Conservation (phyloP, 2,113 vertebrate genomes). For the Perca fluviatilis region DNA sequence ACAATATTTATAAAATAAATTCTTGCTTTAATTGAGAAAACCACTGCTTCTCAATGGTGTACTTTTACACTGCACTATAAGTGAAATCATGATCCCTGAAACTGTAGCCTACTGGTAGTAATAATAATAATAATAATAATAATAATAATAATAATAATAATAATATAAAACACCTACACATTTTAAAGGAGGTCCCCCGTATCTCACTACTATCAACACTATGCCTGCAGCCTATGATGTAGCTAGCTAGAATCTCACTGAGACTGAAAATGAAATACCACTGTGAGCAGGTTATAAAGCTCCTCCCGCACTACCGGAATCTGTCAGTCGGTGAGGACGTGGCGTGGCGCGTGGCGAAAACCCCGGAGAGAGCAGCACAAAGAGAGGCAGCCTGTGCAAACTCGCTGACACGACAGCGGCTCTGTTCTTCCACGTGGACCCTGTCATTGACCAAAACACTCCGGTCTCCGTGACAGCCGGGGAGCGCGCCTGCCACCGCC, state of each 20-base stretch:
- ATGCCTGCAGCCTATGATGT: neutral
- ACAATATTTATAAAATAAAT: neutral
- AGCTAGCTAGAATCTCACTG: neutral
- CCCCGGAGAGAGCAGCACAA: conserved; percentile 20
- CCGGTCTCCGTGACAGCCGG: conserved; percentile 48
- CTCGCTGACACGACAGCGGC: conserved; percentile 19
- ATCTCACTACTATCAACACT: neutral
- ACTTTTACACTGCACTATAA: too few species aligned
- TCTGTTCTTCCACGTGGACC: conserved; percentile 78
- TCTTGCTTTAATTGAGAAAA: neutral
- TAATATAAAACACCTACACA: neutral
- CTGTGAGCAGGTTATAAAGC: neutral
- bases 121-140: too few species aligned
- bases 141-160: too few species aligned
- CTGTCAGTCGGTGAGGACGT: conserved; percentile 40
- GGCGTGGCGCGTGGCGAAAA: conserved; percentile 49
- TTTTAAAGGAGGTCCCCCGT: neutral
- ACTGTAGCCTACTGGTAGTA: too few species aligned
- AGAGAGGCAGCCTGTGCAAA: conserved; percentile 20
- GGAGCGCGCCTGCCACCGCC: conserved; percentile 41
- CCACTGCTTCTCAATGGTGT: too few species aligned
- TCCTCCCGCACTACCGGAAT: neutral
- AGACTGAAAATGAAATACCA: neutral
- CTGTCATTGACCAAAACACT: conserved; percentile 75
- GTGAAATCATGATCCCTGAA: too few species aligned